A percentile compares a stretch with the other conserved stretches of the same genome.
These are phyloP conservation scores for Boloria selene DNA, from an alignment of 2,888 invertebrate species.

Conservation along the genomic window DNA sequence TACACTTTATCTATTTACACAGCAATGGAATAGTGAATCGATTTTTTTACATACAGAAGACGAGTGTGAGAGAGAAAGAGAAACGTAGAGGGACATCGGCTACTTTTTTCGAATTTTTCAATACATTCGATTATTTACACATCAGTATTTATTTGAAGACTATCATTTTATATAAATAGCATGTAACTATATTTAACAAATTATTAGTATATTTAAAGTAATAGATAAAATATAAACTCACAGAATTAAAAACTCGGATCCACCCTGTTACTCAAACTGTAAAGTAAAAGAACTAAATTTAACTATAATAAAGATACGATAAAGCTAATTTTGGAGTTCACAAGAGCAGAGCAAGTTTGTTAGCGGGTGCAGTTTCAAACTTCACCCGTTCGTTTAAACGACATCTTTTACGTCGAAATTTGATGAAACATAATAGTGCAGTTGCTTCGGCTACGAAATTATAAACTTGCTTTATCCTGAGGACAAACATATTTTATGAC, in stretches of 20 bases:
- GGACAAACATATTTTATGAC: not conserved
- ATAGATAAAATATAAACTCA: too few relatives aligned
- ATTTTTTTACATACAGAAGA: too few relatives aligned
- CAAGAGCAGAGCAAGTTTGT: constrained; percentile 41
- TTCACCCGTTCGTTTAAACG: constrained; percentile 38
- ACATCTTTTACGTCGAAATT: constrained; percentile 36
- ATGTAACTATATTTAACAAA: too few relatives aligned
- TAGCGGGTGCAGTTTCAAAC: constrained; percentile 39
- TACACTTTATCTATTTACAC: too few relatives aligned
- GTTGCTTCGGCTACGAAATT: constrained; percentile 25
- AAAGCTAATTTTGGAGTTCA: constrained; percentile 40
- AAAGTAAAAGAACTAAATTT: constrained; percentile 11
- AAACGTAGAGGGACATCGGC: too few relatives aligned
- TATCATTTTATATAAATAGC: too few relatives aligned
- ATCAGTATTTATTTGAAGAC: too few relatives aligned
- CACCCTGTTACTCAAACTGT: not conserved
- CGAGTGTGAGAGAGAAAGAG: too few relatives aligned
- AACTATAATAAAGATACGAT: constrained; percentile 21
- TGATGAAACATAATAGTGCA: constrained; percentile 39
- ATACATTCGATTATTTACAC: too few relatives aligned
- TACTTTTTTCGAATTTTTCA: too few relatives aligned
- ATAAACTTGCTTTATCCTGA: constrained; percentile 10
- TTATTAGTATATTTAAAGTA: too few relatives aligned
- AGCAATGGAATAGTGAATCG: too few relatives aligned
- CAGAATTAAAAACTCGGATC: not conserved